phyloP scores from a whole-genome alignment of 2,113 vertebrate genomes.

The Oenanthe oenanthe region DNA sequence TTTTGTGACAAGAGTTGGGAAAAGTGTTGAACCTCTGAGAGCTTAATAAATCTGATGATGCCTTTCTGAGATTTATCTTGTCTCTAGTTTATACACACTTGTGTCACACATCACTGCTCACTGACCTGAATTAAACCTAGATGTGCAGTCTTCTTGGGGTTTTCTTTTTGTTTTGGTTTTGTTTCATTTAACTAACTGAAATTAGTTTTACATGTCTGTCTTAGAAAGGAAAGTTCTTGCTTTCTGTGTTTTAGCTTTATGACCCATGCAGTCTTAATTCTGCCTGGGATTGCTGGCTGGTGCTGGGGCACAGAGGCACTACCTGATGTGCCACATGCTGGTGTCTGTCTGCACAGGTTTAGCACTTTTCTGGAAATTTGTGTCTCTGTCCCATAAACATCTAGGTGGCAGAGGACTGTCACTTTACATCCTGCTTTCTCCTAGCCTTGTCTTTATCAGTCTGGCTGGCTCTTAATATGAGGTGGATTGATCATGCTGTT shows the following conservation, averaged over 20 bases:
- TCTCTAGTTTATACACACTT: background rate
- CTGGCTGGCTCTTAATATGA: background rate
- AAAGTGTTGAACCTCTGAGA: background rate
- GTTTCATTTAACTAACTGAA: background rate
- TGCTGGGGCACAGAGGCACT: fast-evolving
- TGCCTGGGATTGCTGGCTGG: fast-evolving
- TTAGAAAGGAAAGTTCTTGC: background rate
- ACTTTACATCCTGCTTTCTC: background rate
- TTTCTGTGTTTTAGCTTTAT: background rate
- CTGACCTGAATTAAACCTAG: background rate
- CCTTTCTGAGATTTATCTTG: background rate
- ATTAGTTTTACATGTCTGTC: background rate
- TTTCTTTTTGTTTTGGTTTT: background rate
- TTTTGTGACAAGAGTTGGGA: background rate
- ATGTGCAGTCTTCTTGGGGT: background rate
- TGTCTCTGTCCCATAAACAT: background rate
- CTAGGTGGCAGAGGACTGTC: background rate
- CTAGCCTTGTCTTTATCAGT: background rate
- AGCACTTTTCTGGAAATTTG: background rate
- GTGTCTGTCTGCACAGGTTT: background rate
- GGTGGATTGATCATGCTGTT: background rate
- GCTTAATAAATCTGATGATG: background rate
- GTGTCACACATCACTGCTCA: background rate
- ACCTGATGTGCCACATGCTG: fast-evolving
- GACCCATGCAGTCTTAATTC: background rate